Percentiles rank a stretch among this genome's conserved stretches.
Conservation (phyloP, 2,888 invertebrate genomes). For the Conchocele bisecta region DNA sequence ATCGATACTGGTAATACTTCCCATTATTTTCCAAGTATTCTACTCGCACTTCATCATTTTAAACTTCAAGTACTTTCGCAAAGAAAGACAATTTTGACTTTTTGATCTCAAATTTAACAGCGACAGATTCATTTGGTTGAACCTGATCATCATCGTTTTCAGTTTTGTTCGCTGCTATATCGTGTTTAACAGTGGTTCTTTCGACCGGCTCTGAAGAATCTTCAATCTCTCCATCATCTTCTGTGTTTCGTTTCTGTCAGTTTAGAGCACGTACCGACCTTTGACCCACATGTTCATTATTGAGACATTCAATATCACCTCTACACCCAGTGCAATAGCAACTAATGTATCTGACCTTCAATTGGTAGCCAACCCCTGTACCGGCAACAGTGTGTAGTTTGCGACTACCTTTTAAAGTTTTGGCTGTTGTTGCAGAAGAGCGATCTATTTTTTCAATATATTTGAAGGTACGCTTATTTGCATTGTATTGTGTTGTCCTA, state of each 20-base stretch:
- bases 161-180: background rate
- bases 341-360: background rate
- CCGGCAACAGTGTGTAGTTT: background rate
- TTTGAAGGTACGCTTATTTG: background rate
- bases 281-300: background rate
- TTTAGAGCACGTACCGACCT: background rate
- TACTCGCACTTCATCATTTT: background rate
- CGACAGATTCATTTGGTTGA: background rate
- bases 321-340: background rate
- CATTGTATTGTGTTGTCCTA: no score
- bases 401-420: constrained; percentile 1
- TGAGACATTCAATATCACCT: background rate
- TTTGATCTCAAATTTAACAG: background rate
- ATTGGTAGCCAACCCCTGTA: background rate
- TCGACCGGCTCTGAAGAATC: background rate
- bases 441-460: background rate
- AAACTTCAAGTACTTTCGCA: background rate
- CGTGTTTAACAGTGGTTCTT: no score
- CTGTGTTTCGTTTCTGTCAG: background rate
- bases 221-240: background rate
- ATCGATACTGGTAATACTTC: background rate
- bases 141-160: background rate
- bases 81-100: background rate
- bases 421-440: background rate
- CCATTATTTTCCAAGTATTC: background rate